Conservation (phyloP, 2,797 vertebrate species). For the Myotis vivesi region DNA sequence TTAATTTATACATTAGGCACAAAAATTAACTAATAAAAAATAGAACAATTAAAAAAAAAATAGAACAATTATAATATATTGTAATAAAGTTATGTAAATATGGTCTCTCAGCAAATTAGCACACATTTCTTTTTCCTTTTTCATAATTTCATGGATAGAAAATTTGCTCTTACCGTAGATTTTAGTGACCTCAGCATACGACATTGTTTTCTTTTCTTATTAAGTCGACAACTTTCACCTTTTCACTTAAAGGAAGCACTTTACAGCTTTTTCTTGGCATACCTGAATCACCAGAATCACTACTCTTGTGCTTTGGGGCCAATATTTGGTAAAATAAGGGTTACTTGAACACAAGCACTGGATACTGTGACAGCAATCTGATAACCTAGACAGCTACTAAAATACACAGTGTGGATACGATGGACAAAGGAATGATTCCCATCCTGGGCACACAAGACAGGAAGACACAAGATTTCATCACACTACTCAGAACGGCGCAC, state of each 20-base stretch:
- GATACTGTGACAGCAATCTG: background rate
- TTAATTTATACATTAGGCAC: background rate
- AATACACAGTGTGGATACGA: background rate
- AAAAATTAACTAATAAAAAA: background rate
- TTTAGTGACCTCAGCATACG: background rate
- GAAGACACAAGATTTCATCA: background rate
- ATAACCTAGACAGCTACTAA: background rate
- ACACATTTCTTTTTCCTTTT: background rate
- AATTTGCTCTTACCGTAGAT: background rate
- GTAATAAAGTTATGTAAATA: background rate
- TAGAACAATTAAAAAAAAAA: background rate
- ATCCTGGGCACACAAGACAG: background rate
- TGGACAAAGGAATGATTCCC: background rate
- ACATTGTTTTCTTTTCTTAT: background rate
- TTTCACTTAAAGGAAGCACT: slow-evolving; percentile 8
- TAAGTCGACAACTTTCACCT: background rate
- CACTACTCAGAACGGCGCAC: background rate
- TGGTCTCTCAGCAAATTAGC: background rate
- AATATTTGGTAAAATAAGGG: background rate
- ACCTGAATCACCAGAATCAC: background rate
- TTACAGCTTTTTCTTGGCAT: background rate
- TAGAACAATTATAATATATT: background rate
- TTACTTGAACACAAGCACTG: background rate
- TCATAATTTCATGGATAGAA: background rate
- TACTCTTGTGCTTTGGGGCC: background rate